These are phyloP conservation scores for Leucania comma DNA, from an alignment of 2,888 invertebrate genomes.

Conservation along the genomic window DNA sequence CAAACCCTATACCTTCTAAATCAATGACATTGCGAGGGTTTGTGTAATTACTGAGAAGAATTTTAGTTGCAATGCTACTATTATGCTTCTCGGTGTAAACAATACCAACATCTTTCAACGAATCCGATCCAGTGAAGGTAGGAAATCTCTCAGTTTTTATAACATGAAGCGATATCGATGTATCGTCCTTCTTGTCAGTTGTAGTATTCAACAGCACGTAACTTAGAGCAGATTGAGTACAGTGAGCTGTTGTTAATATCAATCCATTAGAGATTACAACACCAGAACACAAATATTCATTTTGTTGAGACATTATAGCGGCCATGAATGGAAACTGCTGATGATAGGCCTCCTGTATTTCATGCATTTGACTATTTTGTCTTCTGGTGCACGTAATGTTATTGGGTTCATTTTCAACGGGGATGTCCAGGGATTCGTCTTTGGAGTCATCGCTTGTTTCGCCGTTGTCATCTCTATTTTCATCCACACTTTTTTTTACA, in stretches of 20 bases:
- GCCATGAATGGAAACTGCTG: slow-evolving; percentile 85
- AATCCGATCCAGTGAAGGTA: slow-evolving; percentile 72
- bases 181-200: slow-evolving; percentile 76
- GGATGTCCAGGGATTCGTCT: slow-evolving; percentile 81
- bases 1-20: slow-evolving; percentile 82
- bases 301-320: slow-evolving; percentile 82
- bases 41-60: slow-evolving; percentile 80
- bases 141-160: slow-evolving; percentile 83
- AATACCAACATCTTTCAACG: slow-evolving; percentile 81
- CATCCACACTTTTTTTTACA: slow-evolving; percentile 84
- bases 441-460: slow-evolving; percentile 79
- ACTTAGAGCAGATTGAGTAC: slow-evolving; percentile 74
- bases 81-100: slow-evolving; percentile 83
- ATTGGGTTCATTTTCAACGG: slow-evolving; percentile 73
- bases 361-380: slow-evolving; percentile 81
- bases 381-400: slow-evolving; percentile 79
- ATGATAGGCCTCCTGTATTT: slow-evolving; percentile 74
- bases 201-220: slow-evolving; percentile 82
- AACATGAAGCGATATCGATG: slow-evolving; percentile 74
- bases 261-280: slow-evolving; percentile 81
- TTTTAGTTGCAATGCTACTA: slow-evolving; percentile 76
- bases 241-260: slow-evolving; percentile 82
- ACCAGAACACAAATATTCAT: slow-evolving; percentile 84
- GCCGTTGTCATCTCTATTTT: slow-evolving; percentile 79
- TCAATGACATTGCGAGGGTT: slow-evolving; percentile 71